Conservation (phyloP, 1,140 invertebrate species). For the Zaprionus kolodkinae region DNA sequence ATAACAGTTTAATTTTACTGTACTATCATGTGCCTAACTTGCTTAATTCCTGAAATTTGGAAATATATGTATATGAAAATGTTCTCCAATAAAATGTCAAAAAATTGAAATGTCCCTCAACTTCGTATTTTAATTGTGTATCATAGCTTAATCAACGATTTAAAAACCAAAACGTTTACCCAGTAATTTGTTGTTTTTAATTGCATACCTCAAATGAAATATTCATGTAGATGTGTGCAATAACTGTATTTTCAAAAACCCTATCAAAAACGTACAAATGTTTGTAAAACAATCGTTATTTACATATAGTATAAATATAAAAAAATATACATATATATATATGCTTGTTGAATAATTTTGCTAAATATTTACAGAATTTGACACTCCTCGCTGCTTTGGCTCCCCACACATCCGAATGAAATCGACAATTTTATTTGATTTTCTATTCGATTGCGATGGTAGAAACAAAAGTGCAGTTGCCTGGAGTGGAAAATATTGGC, state of each 20-base stretch:
- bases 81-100: too few relatives aligned
- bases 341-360: constrained; percentile 1
- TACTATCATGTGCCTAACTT: too few relatives aligned
- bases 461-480: background rate
- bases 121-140: too few relatives aligned
- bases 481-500: background rate
- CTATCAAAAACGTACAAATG: background rate
- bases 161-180: too few relatives aligned
- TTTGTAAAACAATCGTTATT: too few relatives aligned
- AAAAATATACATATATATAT: too few relatives aligned
- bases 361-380: constrained; percentile 9
- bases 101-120: too few relatives aligned
- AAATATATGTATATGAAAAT: too few relatives aligned
- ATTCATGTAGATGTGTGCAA: background rate
- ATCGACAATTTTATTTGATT: constrained; percentile 8
- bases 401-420: background rate
- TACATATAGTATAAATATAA: background rate
- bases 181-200: background rate
- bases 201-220: background rate
- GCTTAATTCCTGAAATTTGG: too few relatives aligned
- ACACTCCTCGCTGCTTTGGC: constrained; percentile 12
- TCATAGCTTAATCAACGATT: too few relatives aligned
- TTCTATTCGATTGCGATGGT: constrained; percentile 16
- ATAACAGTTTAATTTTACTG: too few relatives aligned
- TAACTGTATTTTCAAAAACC: constrained; percentile 2